These are phyloP conservation scores for Drosophila pseudotalamancana DNA, from an alignment of 2,888 invertebrate genomes.

Conservation along the genomic window DNA sequence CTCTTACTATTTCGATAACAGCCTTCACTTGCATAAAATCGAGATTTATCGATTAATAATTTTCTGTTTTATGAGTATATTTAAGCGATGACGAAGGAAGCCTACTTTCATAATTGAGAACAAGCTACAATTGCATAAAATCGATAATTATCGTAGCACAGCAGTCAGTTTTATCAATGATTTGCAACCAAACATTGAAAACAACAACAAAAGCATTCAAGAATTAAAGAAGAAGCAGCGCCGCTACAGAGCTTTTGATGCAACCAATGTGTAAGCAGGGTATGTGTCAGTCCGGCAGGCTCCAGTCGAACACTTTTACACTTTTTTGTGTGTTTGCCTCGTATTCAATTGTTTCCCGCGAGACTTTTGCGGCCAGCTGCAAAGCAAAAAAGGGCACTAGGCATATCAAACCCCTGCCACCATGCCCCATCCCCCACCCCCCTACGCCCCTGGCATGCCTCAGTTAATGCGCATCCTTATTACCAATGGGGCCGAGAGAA, in stretches of 20 bases:
- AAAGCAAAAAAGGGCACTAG: neutral
- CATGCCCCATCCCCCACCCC: neutral
- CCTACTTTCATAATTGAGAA: too few species aligned
- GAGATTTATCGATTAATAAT: neutral
- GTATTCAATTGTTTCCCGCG: conserved; percentile 76
- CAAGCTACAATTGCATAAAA: neutral
- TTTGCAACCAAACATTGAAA: too few species aligned
- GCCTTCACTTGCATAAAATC: too few species aligned
- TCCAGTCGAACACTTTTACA: neutral
- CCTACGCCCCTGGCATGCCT: neutral
- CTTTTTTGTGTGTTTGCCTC: conserved; percentile 30
- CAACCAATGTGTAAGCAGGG: too few species aligned
- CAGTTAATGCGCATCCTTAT: conserved; percentile 75
- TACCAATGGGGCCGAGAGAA: conserved; percentile 64
- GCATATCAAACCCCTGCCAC: conserved; percentile 1
- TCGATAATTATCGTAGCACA: too few species aligned
- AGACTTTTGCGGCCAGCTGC: conserved; percentile 59
- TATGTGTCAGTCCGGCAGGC: neutral
- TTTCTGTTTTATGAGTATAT: neutral
- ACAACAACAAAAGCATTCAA: too few species aligned
- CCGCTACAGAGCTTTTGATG: too few species aligned
- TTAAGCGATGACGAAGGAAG: neutral
- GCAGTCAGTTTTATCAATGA: too few species aligned
- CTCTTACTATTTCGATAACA: too few species aligned
- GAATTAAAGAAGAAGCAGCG: too few species aligned